Percentiles rank a stretch among this genome's conserved stretches.
Conservation (phyloP, 2,888 invertebrate species). For the Cremastobaeus sp. region DNA sequence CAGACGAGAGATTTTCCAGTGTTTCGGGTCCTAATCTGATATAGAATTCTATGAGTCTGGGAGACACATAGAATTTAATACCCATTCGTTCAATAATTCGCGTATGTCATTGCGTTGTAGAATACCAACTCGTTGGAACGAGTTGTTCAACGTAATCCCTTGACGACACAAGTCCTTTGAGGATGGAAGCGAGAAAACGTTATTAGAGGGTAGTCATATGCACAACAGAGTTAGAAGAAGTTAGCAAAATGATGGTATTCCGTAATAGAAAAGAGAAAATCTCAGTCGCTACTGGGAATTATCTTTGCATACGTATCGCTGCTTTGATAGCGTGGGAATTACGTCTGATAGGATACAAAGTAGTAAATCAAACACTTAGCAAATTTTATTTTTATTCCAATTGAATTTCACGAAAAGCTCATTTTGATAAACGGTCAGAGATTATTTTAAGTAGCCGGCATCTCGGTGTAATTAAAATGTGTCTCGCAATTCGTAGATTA, state of each 20-base stretch:
- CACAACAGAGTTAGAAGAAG: conserved; percentile 53
- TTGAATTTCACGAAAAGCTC: neutral
- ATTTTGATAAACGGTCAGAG: conserved; percentile 22
- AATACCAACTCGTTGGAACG: conserved; percentile 71
- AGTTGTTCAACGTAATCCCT: conserved; percentile 66
- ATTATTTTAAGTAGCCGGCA: conserved; percentile 17
- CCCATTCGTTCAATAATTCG: conserved; percentile 71
- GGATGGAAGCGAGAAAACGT: conserved; percentile 60
- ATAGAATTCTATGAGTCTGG: conserved; percentile 60
- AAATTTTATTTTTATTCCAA: conserved; percentile 20
- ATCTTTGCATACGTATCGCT: conserved; percentile 32
- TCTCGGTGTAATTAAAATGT: conserved; percentile 40
- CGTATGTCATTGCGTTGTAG: conserved; percentile 67
- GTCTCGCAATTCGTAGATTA: conserved; percentile 55
- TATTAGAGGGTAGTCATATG: conserved; percentile 58
- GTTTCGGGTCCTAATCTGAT: conserved; percentile 62
- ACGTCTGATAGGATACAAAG: neutral
- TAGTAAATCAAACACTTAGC: conserved; percentile 7
- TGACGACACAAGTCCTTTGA: conserved; percentile 59
- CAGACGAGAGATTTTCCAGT: conserved; percentile 55
- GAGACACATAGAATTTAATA: conserved; percentile 69
- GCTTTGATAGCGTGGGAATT: conserved; percentile 42
- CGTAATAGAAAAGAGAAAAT: conserved; percentile 53
- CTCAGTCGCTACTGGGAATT: conserved; percentile 29
- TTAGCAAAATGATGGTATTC: conserved; percentile 45